Evolutionary conservation across 2,888 invertebrate genomes (phyloP).

Genomic region (Sarcophaga rosellei): DNA sequence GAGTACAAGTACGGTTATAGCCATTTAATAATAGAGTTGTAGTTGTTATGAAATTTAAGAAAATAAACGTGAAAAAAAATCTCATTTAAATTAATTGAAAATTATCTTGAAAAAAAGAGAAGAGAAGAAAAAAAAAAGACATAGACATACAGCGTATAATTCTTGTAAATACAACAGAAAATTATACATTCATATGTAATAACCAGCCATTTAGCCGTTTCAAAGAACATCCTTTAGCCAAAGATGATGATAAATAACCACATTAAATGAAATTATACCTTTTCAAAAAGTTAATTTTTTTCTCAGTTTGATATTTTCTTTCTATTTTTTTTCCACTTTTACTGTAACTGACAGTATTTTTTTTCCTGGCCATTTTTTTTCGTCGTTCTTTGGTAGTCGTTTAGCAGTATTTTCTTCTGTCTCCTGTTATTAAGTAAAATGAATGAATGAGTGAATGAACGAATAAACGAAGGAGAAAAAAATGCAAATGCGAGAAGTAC

Average conservation of each 20-base stretch:
- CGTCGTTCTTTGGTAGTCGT: not conserved
- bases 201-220: not conserved
- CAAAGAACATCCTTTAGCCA: slow-evolving; percentile 41
- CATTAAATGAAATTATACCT: slow-evolving; percentile 81
- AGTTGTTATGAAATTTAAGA: slow-evolving; percentile 48
- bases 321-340: slow-evolving; percentile 16
- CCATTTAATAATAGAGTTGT: slow-evolving; percentile 65
- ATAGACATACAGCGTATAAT: not conserved
- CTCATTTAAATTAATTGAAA: slow-evolving; percentile 69
- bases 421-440: slow-evolving; percentile 54
- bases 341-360: slow-evolving; percentile 47
- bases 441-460: not conserved
- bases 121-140: not conserved
- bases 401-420: slow-evolving; percentile 38
- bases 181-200: not conserved
- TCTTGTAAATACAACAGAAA: slow-evolving; percentile 53
- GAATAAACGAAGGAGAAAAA: slow-evolving; percentile 6
- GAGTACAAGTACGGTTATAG: slow-evolving; percentile 8
- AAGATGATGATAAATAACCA: slow-evolving; percentile 78
- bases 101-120: slow-evolving; percentile 61
- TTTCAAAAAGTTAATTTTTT: slow-evolving; percentile 68
- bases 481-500: slow-evolving; percentile 44
- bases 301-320: not conserved
- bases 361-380: slow-evolving; percentile 41
- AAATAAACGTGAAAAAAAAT: slow-evolving; percentile 30